These are phyloP conservation scores for Tenthredo amoena DNA, from an alignment of 2,888 invertebrate genomes.

Conservation along the genomic window DNA sequence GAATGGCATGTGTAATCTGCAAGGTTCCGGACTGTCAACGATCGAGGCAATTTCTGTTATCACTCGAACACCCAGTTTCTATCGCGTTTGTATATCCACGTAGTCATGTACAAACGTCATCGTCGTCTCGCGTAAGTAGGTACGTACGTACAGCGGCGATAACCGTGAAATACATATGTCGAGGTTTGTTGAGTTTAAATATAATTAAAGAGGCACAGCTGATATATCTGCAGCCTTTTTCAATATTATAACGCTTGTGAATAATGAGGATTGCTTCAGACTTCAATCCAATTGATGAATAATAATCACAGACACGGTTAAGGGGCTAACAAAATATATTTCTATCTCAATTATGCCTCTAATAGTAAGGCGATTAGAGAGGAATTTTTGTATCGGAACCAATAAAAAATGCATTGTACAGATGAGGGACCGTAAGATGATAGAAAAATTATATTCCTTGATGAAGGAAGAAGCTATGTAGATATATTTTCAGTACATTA, in stretches of 20 bases:
- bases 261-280: background rate
- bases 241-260: background rate
- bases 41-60: background rate
- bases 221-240: background rate
- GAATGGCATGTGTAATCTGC: background rate
- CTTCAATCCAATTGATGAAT: slow-evolving; percentile 2
- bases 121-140: background rate
- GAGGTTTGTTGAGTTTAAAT: background rate
- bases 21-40: background rate
- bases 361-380: background rate
- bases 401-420: background rate
- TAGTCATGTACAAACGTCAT: background rate
- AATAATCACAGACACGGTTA: background rate
- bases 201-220: background rate
- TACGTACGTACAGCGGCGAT: background rate
- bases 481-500: background rate
- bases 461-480: background rate
- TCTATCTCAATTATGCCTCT: background rate
- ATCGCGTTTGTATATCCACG: slow-evolving; percentile 11
- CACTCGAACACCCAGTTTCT: background rate
- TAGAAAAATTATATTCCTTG: background rate
- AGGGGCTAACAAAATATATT: background rate
- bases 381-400: background rate
- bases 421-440: background rate
- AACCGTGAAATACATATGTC: slow-evolving; percentile 19